These are phyloP conservation scores for Scalopus aquaticus DNA, from an alignment of 2,113 vertebrate species.

Conservation along the genomic window DNA sequence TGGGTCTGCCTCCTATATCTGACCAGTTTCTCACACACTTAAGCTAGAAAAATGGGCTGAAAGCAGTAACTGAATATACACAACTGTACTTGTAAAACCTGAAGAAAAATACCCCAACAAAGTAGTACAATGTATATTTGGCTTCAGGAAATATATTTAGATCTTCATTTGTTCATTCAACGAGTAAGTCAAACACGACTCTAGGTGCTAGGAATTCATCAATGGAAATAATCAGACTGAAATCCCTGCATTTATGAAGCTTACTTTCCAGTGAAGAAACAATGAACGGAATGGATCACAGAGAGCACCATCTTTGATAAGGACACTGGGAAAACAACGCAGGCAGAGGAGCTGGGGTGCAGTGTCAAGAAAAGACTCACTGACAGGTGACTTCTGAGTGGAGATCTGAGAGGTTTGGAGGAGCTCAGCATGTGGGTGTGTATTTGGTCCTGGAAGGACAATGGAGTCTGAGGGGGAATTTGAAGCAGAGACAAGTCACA, in stretches of 20 bases:
- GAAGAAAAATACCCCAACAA: too few species aligned
- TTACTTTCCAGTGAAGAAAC: neutral
- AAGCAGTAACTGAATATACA: neutral
- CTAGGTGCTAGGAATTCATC: neutral
- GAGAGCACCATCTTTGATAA: neutral
- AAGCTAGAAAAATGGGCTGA: neutral
- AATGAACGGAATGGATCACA: neutral
- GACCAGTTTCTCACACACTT: neutral
- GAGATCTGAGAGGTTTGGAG: too few species aligned
- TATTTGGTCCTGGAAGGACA: neutral
- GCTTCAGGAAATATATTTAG: neutral
- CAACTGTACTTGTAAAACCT: neutral
- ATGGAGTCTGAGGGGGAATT: fast-evolving
- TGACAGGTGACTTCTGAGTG: neutral
- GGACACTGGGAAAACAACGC: neutral
- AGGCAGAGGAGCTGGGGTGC: neutral
- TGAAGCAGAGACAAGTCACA: neutral
- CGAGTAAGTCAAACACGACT: neutral
- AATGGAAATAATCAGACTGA: neutral
- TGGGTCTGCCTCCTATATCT: too few species aligned
- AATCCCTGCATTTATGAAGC: neutral
- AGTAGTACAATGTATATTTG: neutral
- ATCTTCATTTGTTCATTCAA: neutral
- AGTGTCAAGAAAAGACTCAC: neutral
- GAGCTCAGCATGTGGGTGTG: fast-evolving